Evolutionary conservation across 2,797 vertebrate species (phyloP).

Genomic region (Galago senegalensis): DNA sequence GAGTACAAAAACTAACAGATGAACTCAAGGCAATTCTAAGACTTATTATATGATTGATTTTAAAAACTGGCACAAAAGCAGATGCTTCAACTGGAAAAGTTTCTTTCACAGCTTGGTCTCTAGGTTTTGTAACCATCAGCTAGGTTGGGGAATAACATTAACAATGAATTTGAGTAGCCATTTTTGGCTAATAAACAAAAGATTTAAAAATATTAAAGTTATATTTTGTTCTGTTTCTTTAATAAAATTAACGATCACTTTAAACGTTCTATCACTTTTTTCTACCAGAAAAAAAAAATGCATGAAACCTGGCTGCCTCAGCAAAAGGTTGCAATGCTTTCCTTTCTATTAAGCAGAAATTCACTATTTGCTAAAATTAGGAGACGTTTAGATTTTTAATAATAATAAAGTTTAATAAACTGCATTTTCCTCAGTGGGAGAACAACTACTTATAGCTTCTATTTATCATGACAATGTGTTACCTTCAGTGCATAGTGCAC

Average conservation of each 20-base stretch:
- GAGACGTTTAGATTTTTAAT: constrained; percentile 9
- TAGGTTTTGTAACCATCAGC: constrained; percentile 73
- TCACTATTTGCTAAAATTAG: constrained; percentile 20
- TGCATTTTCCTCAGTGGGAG: not conserved
- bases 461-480: not conserved
- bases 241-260: not conserved
- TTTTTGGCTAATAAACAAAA: constrained; percentile 56
- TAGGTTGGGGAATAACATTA: constrained; percentile 59
- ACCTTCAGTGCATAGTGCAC: not conserved
- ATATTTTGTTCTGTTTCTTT: constrained; percentile 9
- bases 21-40: constrained; percentile 47
- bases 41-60: constrained; percentile 61
- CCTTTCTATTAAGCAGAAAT: constrained; percentile 32
- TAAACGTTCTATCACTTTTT: constrained; percentile 17
- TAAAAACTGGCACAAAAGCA: constrained; percentile 65
- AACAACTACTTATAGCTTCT: not conserved
- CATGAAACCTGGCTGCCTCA: not conserved
- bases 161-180: not conserved
- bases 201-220: constrained; percentile 48
- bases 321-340: not conserved
- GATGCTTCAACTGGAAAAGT: constrained; percentile 52
- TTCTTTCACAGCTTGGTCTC: constrained; percentile 58
- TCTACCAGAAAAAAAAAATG: not conserved
- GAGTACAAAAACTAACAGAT: constrained; percentile 51
- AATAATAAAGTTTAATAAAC: not conserved